Base-by-base conservation (phyloP, 1,140 invertebrate species). In the Bombus balteatus region DNA sequence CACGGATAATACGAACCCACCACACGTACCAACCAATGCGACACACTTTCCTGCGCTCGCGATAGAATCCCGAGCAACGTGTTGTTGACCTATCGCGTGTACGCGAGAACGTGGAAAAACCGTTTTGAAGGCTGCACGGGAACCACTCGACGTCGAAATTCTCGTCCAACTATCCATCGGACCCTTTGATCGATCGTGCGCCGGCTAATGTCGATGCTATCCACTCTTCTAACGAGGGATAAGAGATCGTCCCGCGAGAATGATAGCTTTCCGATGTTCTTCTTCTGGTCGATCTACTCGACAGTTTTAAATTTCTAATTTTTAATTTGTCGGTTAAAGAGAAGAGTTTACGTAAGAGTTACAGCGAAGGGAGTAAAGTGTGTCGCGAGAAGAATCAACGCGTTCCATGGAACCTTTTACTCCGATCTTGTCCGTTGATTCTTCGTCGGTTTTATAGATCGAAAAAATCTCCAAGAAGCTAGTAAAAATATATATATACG, bases 21-120 rank as follows among this genome's bases (percentile, higher is more conserved):
- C 47, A 53, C 47, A 53, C 47, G 18, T 53, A 53, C 66, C 70
- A 73, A 81, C 81, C 85, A 84, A 85, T 71, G 81, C 74, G 89
- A 89, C 85, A 90, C 66, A 90, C 88, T 90, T 90, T 87, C 84
- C 68, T 85, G 76, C 74, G 73, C 74, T 74, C 65, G 28, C 70
- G 41, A 76, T 83, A 89, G 81, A 90, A 81, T 75, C 53, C 85
- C 73, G 62, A 71, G 68, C 74, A 65, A 28, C 72, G 77, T 68
- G 79, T 80, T 84, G 68, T 68, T 77, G 75, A 89, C 75, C 65
- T 83, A 88, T 81, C 88, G 78, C 83, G 87, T 73, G 65, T 79
- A 22, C 34, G 37, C n/a, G 10, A 22, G 57, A 66, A 68, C 41
- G 34, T 65, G 74, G 72, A 76, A 83, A 75, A 75, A 47, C 81